Percentiles rank a stretch among this genome's conserved stretches.
Evolutionary conservation across 2,797 vertebrate species (phyloP).

Genomic region (Yasuhikotakia modesta): DNA sequence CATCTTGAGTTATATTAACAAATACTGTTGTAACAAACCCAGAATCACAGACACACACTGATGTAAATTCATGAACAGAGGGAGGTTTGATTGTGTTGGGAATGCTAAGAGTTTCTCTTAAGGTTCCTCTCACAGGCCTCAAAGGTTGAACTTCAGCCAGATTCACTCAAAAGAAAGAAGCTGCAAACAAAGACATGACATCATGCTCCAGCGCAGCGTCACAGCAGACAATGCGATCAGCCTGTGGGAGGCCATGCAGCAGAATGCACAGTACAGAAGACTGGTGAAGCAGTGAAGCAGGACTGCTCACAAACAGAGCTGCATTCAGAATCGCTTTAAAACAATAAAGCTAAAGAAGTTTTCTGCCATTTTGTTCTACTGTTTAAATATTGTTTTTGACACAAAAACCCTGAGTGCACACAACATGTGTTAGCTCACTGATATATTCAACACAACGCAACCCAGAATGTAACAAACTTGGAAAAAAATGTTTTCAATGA

Average conservation of each 20-base stretch:
- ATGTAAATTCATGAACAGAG: slow-evolving; percentile 42
- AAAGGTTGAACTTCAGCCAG: slow-evolving; percentile 24
- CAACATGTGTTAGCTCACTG: background rate
- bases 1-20: background rate
- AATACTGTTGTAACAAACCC: background rate
- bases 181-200: slow-evolving; percentile 52
- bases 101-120: background rate
- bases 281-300: slow-evolving; percentile 57
- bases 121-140: slow-evolving; percentile 46
- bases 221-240: background rate
- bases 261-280: slow-evolving; percentile 72
- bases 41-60: background rate
- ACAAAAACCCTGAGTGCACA: too few species aligned
- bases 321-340: background rate
- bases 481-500: background rate
- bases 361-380: background rate
- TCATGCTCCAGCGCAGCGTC: slow-evolving; percentile 60
- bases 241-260: background rate
- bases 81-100: background rate
- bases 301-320: too few species aligned
- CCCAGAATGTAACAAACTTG: too few species aligned
- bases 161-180: slow-evolving; percentile 15
- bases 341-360: too few species aligned
- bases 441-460: slow-evolving; percentile 31
- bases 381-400: background rate